phyloP scores from a whole-genome alignment of 2,888 invertebrate genomes.

The Ochropleura plecta region DNA sequence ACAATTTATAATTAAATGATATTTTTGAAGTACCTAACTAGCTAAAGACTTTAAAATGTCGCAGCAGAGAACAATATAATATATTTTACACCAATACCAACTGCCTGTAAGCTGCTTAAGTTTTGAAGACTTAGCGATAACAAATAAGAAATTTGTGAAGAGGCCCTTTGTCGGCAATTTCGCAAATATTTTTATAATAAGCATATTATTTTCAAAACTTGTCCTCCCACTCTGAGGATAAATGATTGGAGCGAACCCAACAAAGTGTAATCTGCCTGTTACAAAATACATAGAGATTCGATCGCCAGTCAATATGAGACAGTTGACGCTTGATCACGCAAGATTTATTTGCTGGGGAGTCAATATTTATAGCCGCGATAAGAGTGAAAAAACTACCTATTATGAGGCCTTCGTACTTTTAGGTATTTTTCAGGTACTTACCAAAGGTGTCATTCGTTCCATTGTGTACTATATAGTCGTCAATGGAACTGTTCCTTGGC shows the following conservation, averaged over 20 bases:
- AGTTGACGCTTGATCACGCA: slow-evolving; percentile 36
- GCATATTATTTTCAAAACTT: slow-evolving; percentile 5
- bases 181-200: slow-evolving; percentile 18
- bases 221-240: not conserved
- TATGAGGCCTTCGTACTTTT: not conserved
- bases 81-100: slow-evolving; percentile 9
- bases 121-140: slow-evolving; percentile 36
- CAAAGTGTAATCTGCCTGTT: slow-evolving; percentile 7
- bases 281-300: slow-evolving; percentile 27
- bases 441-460: slow-evolving; percentile 80
- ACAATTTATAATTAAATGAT: slow-evolving; percentile 22
- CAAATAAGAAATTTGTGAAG: slow-evolving; percentile 32
- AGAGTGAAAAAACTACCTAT: slow-evolving; percentile 19
- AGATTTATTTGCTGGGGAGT: slow-evolving; percentile 42
- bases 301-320: slow-evolving; percentile 36
- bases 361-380: slow-evolving; percentile 46
- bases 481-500: slow-evolving; percentile 79
- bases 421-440: slow-evolving; percentile 64
- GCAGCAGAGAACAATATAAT: slow-evolving; percentile 12
- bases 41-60: slow-evolving; percentile 11
- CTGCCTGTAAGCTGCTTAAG: slow-evolving; percentile 18
- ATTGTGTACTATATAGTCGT: slow-evolving; percentile 80
- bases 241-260: not conserved
- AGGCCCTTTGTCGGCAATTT: slow-evolving; percentile 18
- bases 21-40: slow-evolving; percentile 19